A percentile compares a stretch with the other conserved stretches of the same genome.
These are phyloP conservation scores for Lepus americanus DNA, from an alignment of 2,113 vertebrate genomes.

Conservation along the genomic window DNA sequence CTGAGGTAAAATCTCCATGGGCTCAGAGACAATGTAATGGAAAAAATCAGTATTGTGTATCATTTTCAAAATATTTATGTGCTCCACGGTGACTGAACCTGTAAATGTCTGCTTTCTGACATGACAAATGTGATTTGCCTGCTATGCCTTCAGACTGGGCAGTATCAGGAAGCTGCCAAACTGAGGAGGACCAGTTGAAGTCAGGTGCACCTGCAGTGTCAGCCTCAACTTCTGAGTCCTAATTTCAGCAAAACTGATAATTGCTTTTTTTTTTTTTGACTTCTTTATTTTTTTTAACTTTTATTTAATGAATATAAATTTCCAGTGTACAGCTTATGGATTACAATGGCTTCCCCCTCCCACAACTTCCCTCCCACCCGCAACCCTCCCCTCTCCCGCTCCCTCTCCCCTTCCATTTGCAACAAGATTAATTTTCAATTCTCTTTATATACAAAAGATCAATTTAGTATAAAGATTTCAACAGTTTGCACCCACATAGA, in stretches of 20 bases:
- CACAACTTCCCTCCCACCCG: too few species aligned
- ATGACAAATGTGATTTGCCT: neutral
- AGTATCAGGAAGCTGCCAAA: neutral
- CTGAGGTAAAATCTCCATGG: neutral
- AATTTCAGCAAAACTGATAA: neutral
- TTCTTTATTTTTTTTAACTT: too few species aligned
- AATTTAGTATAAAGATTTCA: too few species aligned
- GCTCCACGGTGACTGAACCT: neutral
- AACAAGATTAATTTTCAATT: too few species aligned
- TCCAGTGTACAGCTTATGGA: too few species aligned
- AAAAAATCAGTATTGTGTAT: constrained; percentile 6
- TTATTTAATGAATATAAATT: too few species aligned
- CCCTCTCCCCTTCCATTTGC: too few species aligned
- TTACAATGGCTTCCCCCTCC: too few species aligned
- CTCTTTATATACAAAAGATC: too few species aligned
- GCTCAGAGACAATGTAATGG: neutral
- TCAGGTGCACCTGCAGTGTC: neutral
- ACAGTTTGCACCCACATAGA: too few species aligned
- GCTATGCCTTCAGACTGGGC: neutral
- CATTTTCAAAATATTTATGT: neutral
- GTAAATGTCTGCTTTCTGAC: neutral
- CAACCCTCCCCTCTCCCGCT: too few species aligned
- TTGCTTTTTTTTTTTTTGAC: too few species aligned
- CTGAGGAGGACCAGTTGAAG: neutral
- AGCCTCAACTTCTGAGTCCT: neutral